Percentiles rank a stretch among this genome's conserved stretches.
Evolutionary conservation across 2,888 invertebrate species (phyloP).

Genomic region (Mesochorus sp.): DNA sequence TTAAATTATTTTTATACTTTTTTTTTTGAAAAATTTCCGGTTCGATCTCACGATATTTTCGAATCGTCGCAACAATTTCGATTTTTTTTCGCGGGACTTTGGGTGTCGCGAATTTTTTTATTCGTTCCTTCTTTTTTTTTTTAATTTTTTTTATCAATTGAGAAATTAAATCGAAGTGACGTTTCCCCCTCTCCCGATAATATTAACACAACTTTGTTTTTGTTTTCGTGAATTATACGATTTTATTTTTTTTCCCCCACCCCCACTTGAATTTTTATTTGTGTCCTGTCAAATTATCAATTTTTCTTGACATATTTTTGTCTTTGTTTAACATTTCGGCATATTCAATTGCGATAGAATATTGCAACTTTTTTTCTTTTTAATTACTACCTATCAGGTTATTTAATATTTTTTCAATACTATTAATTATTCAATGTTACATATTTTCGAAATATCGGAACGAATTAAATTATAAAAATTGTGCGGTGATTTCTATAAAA

Average conservation of each 20-base stretch:
- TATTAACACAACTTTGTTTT: background rate
- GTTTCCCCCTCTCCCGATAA: background rate
- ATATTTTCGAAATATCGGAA: too few species aligned
- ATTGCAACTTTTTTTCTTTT: background rate
- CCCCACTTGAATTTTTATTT: too few species aligned
- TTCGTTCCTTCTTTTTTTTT: too few species aligned
- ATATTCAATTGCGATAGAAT: too few species aligned
- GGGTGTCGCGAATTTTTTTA: background rate
- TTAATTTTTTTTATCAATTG: too few species aligned
- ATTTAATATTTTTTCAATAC: background rate
- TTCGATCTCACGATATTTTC: slow-evolving; percentile 14
- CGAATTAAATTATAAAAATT: too few species aligned
- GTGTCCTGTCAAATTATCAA: background rate
- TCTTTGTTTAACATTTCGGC: too few species aligned
- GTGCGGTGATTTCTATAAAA: too few species aligned
- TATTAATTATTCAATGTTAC: background rate
- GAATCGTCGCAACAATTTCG: background rate
- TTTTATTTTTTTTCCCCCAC: too few species aligned
- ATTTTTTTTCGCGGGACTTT: slow-evolving; percentile 2
- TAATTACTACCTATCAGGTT: background rate
- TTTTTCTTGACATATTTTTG: too few species aligned
- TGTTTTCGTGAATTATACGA: background rate
- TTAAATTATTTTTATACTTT: background rate
- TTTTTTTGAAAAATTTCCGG: background rate
- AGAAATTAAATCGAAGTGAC: background rate